phyloP scores from a whole-genome alignment of 2,113 vertebrate species.

The Epinephelus fuscoguttatus region DNA sequence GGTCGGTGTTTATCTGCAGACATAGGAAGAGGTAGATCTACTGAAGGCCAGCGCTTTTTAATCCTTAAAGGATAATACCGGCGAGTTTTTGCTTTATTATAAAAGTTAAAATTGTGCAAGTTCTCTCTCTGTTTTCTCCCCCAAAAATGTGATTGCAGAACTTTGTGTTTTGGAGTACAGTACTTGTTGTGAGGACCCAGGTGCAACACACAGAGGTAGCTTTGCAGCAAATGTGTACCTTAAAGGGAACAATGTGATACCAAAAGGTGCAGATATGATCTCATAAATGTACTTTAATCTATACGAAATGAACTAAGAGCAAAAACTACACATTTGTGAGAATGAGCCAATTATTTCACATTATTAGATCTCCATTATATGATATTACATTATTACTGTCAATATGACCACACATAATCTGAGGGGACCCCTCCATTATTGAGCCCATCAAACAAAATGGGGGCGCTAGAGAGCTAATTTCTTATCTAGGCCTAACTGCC shows the following conservation, averaged over 20 bases:
- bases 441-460: too few relatives aligned
- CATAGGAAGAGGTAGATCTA: slow-evolving; percentile 49
- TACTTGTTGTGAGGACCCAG: background rate
- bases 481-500: too few relatives aligned
- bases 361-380: background rate
- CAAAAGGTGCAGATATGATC: background rate
- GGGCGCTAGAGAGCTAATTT: too few relatives aligned
- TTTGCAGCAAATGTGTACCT: background rate
- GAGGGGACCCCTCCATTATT: too few relatives aligned
- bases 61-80: background rate
- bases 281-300: background rate
- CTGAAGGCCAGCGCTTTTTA: background rate
- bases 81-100: background rate
- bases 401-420: too few relatives aligned
- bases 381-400: background rate
- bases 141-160: background rate
- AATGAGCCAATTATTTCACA: background rate
- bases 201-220: background rate
- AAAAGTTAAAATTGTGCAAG: background rate
- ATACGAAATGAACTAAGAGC: background rate
- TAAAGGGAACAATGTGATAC: background rate
- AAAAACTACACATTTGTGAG: background rate
- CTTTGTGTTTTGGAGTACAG: background rate
- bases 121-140: background rate
- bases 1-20: background rate